Evolutionary conservation across 2,797 vertebrate species (phyloP), one percentile per base, ranked within the genome.

Genomic region (Gymnocypris eckloni): DNA sequence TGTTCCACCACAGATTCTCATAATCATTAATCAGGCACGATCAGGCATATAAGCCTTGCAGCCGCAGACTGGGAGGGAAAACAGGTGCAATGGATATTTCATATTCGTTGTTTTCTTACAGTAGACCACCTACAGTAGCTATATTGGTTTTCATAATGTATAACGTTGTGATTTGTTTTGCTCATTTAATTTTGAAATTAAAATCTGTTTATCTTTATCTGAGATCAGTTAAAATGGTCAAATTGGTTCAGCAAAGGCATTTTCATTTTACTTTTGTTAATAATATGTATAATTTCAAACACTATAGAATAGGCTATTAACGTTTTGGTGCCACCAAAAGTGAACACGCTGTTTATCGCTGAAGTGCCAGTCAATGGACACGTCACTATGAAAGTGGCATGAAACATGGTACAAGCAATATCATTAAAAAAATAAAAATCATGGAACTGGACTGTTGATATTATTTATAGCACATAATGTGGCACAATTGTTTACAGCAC

Each of bases 1-100:
- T 64, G 95, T 91, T 89, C 0, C 56, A 90, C 25, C 18, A 90
- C 93, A 92, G 83, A 11, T 2, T n/a, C 1, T 25, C 37, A 9
- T 10, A 0, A 0, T 76, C 52, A 9, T 33, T 67, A 67, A 67
- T 67, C 69, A 88, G 37, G 81, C 73, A 69, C 76, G 9, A 45
- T 79, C 59, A 45, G 64, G 33, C 48, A 39, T 79, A 33, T 41
- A 15, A n/a, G 79, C 80, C 28, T 20, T 69, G 39, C 37, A 43
- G 28, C 43, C 66, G 37, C 50, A 33, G 5, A 43, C n/a, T 41
- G 25, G 33, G 39, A 75, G 56, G 69, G 13, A 83, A 39, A 77
- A 52, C 50, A 79, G 56, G 3, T 43, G 33, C 8, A 73, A 64
- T 25, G 15, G n/a, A 16, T 64, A 45, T 52, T 3, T 69, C 13